Percentiles rank a stretch among this genome's conserved stretches.
These are phyloP conservation scores for Melieria picta DNA, from an alignment of 2,888 invertebrate genomes.

Conservation along the genomic window DNA sequence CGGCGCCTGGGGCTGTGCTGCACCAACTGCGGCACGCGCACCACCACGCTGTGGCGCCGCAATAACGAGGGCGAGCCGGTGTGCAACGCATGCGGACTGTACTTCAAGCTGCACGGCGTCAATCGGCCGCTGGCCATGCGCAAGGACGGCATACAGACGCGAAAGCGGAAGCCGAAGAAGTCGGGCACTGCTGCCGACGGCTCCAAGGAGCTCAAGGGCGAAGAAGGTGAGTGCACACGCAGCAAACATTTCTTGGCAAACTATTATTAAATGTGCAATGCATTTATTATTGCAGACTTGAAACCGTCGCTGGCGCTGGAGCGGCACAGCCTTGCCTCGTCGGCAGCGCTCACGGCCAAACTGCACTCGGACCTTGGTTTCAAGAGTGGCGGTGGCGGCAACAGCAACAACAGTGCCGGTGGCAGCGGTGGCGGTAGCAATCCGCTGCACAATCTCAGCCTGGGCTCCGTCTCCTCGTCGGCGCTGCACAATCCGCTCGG, in stretches of 20 bases:
- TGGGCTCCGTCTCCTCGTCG: constrained; percentile 43
- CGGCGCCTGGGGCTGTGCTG: constrained; percentile 91
- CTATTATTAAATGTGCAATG: not conserved
- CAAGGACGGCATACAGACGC: constrained; percentile 95
- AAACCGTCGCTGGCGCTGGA: constrained; percentile 64
- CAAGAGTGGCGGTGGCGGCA: constrained; percentile 45
- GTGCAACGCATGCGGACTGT: constrained; percentile 97
- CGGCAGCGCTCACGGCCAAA: constrained; percentile 44
- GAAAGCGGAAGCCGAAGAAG: constrained; percentile 93
- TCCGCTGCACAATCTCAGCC: constrained; percentile 48
- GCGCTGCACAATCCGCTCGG: constrained; percentile 46
- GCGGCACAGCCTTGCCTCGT: constrained; percentile 51
- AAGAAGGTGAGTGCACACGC: constrained; percentile 38
- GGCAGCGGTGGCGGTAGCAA: constrained; percentile 32
- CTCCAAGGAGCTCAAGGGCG: constrained; percentile 53
- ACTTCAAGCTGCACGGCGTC: constrained; percentile 94
- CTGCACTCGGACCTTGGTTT: constrained; percentile 53
- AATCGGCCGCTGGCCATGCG: constrained; percentile 94
- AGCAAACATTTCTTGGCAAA: not conserved
- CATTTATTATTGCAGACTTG: constrained; percentile 50
- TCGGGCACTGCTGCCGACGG: constrained; percentile 64
- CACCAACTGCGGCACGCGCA: constrained; percentile 97
- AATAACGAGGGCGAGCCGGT: constrained; percentile 99
- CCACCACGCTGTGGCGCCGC: constrained; percentile 97
- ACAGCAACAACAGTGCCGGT: constrained; percentile 32